Base-by-base conservation (phyloP, 2,113 vertebrate species). In the Anser brachyrhynchus region DNA sequence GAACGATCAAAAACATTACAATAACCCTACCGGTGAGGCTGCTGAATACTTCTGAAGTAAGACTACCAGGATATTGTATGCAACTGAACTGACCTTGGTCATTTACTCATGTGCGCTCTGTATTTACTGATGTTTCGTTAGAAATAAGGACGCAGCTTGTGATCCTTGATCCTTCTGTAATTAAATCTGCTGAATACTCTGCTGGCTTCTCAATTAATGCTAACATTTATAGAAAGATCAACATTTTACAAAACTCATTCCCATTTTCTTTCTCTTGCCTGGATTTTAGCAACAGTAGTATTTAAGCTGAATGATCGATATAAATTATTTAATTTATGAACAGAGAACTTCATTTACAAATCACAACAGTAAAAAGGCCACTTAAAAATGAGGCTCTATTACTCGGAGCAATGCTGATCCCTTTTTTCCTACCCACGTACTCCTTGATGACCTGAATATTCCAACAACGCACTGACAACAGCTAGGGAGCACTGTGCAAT, bases 71-170 rank as follows among this genome's bases (percentile, higher is more conserved):
- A 73, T 18, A 19, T 0, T 41, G 16, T 23, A 13, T 13, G 21
- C 20, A 88, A 86, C 25, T 80, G 26, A 82, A 91, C 61, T 0
- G 0, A 58, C 37, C 78, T 43, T 37, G 37, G 59, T 49, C 33
- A 57, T 65, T 90, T 25, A 37, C 29, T 21, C 61, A 49, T 0
- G 0, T 25, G 31, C 33, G 35, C 13, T 35, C 20, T 6, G 1
- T 37, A 54, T 70, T 87, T 82, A 77, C 26, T 88, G 28, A 70
- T 70, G 39, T 77, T 55, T 20, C 21, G 20, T 54, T 72, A 77
- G 39, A 84, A 93, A 81, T 43, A 74, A 39, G 18, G n/a, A 80
- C 31, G 26, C 12, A 37, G 51, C 28, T 82, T 85, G 54, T 5
- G 18, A 95, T 77, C 29, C 77, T 69, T 70, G 66, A 91, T 76